A percentile compares a stretch with the other conserved stretches of the same genome.
Evolutionary conservation across 2,888 invertebrate species (phyloP).

Genomic region (Steinernema scapterisci): DNA sequence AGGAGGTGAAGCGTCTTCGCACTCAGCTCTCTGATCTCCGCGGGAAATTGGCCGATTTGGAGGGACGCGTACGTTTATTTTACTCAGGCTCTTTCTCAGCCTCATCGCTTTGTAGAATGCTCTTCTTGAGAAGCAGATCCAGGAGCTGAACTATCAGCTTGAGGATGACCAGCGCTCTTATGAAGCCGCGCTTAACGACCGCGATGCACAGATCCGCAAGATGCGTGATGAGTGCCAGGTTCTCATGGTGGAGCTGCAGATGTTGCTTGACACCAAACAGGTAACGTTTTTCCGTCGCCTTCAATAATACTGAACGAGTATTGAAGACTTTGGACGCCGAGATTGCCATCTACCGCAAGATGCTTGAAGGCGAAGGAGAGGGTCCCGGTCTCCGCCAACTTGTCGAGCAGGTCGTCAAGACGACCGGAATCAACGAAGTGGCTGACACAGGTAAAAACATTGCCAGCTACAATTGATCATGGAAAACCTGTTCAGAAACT

Average conservation of each 20-base stretch:
- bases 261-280: constrained; percentile 70
- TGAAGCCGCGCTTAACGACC: constrained; percentile 67
- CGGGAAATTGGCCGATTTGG: constrained; percentile 70
- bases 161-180: constrained; percentile 69
- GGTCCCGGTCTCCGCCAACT: constrained; percentile 65
- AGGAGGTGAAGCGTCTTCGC: constrained; percentile 70
- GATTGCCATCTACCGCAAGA: constrained; percentile 72
- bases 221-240: constrained; percentile 65
- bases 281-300: constrained; percentile 4
- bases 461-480: background rate
- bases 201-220: constrained; percentile 65
- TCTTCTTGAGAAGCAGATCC: constrained; percentile 69
- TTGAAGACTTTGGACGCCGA: constrained; percentile 70
- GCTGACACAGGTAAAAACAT: constrained; percentile 54
- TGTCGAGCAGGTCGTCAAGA: constrained; percentile 65
- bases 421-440: constrained; percentile 58
- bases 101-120: constrained; percentile 66
- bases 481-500: constrained; percentile 49
- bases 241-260: constrained; percentile 67
- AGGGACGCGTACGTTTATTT: constrained; percentile 69
- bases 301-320: background rate
- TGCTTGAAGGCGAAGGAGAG: constrained; percentile 72
- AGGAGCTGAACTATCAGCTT: constrained; percentile 69
- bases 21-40: constrained; percentile 69
- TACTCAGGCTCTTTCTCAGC: too few relatives aligned